These are phyloP conservation scores for Oscheius sp. DNA, from an alignment of 2,888 invertebrate genomes.

Conservation along the genomic window DNA sequence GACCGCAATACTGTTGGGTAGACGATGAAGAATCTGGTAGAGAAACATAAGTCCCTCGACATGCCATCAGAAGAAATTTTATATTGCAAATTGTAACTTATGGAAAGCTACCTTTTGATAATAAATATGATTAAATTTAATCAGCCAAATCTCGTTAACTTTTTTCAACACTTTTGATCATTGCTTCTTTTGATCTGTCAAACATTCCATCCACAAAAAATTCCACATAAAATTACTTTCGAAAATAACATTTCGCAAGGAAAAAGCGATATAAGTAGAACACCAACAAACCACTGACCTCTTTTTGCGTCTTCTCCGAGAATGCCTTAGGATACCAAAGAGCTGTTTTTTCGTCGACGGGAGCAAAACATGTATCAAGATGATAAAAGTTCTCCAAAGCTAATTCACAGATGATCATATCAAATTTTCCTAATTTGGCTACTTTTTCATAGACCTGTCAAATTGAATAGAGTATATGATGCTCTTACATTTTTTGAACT, in stretches of 20 bases:
- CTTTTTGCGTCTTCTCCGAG: slow-evolving; percentile 55
- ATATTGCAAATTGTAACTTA: too few relatives aligned
- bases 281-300: slow-evolving; percentile 48
- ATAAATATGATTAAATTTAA: too few relatives aligned
- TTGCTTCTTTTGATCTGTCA: too few relatives aligned
- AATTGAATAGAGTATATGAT: too few relatives aligned
- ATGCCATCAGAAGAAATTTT: too few relatives aligned
- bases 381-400: slow-evolving; percentile 66
- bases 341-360: slow-evolving; percentile 62
- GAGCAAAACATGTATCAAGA: slow-evolving; percentile 69
- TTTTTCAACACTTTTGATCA: too few relatives aligned
- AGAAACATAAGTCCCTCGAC: too few relatives aligned
- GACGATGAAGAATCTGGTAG: slow-evolving; percentile 61
- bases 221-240: too few relatives aligned
- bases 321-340: slow-evolving; percentile 68
- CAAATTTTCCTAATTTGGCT: slow-evolving; percentile 58
- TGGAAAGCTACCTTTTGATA: too few relatives aligned
- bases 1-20: slow-evolving; percentile 67
- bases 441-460: slow-evolving; percentile 63
- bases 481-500: slow-evolving; percentile 60
- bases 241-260: too few relatives aligned
- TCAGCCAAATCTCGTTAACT: too few relatives aligned
- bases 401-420: slow-evolving; percentile 65
- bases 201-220: too few relatives aligned
- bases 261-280: not conserved